Evolutionary conservation across 2,888 invertebrate species (phyloP), one percentile per base, ranked within the genome.

Genomic region (Habrosyne pyritoides): DNA sequence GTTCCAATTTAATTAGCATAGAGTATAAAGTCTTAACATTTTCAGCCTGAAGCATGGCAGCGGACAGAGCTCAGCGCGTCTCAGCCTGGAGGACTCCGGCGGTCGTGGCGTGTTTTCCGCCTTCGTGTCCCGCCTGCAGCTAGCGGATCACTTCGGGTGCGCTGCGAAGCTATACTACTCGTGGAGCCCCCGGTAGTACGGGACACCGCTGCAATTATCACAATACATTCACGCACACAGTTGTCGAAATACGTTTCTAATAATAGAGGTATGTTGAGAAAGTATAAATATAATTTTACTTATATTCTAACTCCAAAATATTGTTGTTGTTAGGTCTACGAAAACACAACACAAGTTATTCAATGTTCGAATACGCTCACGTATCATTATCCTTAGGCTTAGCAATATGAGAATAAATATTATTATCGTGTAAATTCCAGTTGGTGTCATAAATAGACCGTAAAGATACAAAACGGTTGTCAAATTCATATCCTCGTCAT

Each of bases 211-310:
- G 71, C 84, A 10, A 78, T 86, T 53, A 83, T 92, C 61, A 90
- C 91, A 33, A 82, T 92, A 61, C 83, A 86, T 62, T 88, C 91
- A 3, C 84, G 77, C 42, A 91, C 92, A 24, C 86, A 88, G 60
- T 69, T 88, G n/a, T 91, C 91, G 4, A 92, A 91, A 82, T 92
- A 86, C 61, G 89, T 91, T 52, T 84, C 91, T 58, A 87, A 82
- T 81, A 86, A 79, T 75, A 81, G 72, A 76, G 88, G 89, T 89
- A 63, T 73, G 77, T 67, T 12, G 10, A 8, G 1, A n/a, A 33
- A 33, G 12, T 12, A n/a, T n/a, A n/a, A n/a, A n/a, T n/a, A n/a
- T n/a, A n/a, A n/a, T n/a, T 30, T 2, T 30, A 10, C 30, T 6
- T 30, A 12, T 12, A 12, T 8, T 33, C 8, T 33, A 33, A n/a